These are phyloP conservation scores for Heliconius nattereri DNA, from an alignment of 1,140 invertebrate genomes.

Conservation along the genomic window DNA sequence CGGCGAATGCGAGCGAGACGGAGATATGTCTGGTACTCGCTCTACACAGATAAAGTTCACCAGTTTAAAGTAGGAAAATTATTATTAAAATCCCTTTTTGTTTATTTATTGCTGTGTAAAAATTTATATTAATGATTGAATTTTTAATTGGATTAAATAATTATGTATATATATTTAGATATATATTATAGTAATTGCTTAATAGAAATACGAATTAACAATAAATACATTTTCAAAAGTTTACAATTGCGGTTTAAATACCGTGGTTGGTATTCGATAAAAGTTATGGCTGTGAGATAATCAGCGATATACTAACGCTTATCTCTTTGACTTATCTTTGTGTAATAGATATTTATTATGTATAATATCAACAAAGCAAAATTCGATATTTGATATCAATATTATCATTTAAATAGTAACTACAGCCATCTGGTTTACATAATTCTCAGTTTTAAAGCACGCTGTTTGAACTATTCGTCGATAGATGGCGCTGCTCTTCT, in stretches of 20 bases:
- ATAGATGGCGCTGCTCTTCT: not conserved
- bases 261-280: not conserved
- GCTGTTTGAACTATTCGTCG: not conserved
- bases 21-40: constrained; percentile 30
- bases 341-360: constrained; percentile 10
- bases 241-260: not conserved
- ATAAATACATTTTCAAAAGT: not conserved
- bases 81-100: constrained; percentile 25
- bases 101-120: not conserved
- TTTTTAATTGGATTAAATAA: not conserved
- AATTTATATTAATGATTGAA: not conserved
- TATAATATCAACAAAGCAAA: not conserved
- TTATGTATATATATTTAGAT: not conserved
- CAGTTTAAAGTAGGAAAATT: constrained; percentile 42
- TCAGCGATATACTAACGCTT: not conserved
- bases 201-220: not conserved
- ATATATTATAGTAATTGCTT: not conserved
- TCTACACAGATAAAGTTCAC: constrained; percentile 52
- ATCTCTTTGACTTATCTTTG: not conserved
- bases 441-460: not conserved
- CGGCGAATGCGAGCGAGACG: constrained; percentile 48
- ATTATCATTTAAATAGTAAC: not conserved
- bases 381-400: not conserved
- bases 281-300: not conserved
- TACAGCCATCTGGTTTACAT: not conserved